Percentiles rank a stretch among this genome's conserved stretches.
Evolutionary conservation across 2,888 invertebrate species (phyloP).

Genomic region (Trichopria drosophilae): DNA sequence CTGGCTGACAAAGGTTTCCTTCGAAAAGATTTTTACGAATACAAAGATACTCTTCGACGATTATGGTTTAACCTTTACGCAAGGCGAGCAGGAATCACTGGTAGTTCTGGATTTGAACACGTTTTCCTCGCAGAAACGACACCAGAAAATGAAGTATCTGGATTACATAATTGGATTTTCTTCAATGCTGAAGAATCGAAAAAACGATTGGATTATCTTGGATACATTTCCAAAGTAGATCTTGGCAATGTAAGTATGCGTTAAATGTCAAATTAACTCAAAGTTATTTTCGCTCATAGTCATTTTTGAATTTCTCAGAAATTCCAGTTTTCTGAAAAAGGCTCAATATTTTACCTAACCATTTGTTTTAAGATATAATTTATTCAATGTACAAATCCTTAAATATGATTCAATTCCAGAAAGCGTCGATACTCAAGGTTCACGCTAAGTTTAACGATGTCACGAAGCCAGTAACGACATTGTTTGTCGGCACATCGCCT

Average conservation of each 20-base stretch:
- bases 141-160: slow-evolving; percentile 71
- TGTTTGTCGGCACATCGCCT: slow-evolving; percentile 86
- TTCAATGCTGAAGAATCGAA: slow-evolving; percentile 76
- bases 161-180: slow-evolving; percentile 91
- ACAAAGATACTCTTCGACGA: slow-evolving; percentile 72
- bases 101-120: slow-evolving; percentile 92
- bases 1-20: slow-evolving; percentile 58
- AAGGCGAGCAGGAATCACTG: slow-evolving; percentile 72
- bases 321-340: background rate
- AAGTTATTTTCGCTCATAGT: too few species aligned
- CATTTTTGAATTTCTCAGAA: background rate
- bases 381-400: slow-evolving; percentile 5
- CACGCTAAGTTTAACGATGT: slow-evolving; percentile 72
- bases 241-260: slow-evolving; percentile 69
- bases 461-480: slow-evolving; percentile 75
- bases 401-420: slow-evolving; percentile 63
- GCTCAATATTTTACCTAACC: too few species aligned
- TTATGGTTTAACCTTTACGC: slow-evolving; percentile 84
- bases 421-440: slow-evolving; percentile 73
- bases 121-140: slow-evolving; percentile 87
- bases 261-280: too few species aligned
- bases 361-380: too few species aligned
- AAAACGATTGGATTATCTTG: slow-evolving; percentile 75
- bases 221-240: slow-evolving; percentile 73
- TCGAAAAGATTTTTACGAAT: slow-evolving; percentile 60